Conservation (phyloP, 2,113 vertebrate species). For the Plotosus lineatus region DNA sequence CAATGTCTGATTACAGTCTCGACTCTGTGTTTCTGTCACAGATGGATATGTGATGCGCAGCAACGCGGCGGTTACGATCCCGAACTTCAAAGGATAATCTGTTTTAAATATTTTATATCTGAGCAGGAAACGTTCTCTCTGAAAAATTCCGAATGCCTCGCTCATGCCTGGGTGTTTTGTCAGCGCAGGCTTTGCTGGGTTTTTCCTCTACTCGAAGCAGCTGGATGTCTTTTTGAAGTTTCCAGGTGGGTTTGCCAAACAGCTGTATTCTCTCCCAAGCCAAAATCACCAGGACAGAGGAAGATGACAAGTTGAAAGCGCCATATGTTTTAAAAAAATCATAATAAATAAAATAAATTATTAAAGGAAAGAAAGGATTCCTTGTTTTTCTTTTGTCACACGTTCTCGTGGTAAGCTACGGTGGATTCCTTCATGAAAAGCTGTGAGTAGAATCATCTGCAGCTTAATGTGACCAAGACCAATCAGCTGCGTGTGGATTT, state of each 20-base stretch:
- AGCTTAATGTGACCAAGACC: too few relatives aligned
- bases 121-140: neutral
- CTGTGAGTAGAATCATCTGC: too few relatives aligned
- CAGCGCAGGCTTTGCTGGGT: constrained; percentile 23
- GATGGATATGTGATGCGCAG: neutral
- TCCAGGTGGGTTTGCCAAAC: constrained; percentile 63
- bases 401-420: neutral
- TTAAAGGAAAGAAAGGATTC: neutral
- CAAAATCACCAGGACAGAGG: constrained; percentile 55
- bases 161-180: constrained; percentile 28
- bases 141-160: constrained; percentile 1
- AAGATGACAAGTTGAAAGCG: constrained; percentile 67
- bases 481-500: too few relatives aligned
- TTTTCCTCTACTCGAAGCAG: constrained; percentile 8
- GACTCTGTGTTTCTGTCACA: neutral
- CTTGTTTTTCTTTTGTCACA: constrained; percentile 30
- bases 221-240: constrained; percentile 70
- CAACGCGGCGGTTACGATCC: neutral
- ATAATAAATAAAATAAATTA: neutral
- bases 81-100: neutral
- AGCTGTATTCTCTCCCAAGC: constrained; percentile 62
- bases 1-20: neutral
- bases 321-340: constrained; percentile 55
- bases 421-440: too few relatives aligned
- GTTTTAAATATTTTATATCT: neutral